Conservation (phyloP, 2,888 invertebrate genomes). For the Drosophila nigritarsus region DNA sequence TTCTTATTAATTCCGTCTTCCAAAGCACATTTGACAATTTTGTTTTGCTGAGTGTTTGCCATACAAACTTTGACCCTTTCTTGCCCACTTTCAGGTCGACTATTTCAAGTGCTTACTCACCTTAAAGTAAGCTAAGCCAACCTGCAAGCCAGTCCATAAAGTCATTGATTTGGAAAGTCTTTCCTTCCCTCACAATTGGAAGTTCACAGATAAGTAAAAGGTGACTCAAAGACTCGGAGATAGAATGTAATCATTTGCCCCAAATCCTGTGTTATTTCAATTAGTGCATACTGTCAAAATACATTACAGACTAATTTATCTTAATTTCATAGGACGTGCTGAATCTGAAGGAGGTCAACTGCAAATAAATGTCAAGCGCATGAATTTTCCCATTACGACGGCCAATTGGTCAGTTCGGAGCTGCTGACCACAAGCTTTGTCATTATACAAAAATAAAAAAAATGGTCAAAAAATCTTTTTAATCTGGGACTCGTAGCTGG, state of each 20-base stretch:
- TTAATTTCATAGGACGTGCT: not conserved
- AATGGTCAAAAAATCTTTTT: conserved; percentile 13
- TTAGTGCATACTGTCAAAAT: conserved; percentile 17
- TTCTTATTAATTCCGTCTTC: not conserved
- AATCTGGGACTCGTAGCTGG: not conserved
- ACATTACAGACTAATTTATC: conserved; percentile 8
- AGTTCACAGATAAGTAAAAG: not conserved
- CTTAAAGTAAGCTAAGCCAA: not conserved
- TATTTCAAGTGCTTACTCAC: not conserved
- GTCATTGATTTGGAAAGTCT: not conserved
- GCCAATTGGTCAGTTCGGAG: conserved; percentile 17
- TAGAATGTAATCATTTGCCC: not conserved
- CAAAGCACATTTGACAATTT: not conserved
- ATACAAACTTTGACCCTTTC: not conserved
- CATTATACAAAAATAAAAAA: conserved; percentile 29
- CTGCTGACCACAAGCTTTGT: conserved; percentile 31
- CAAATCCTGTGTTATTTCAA: conserved; percentile 14
- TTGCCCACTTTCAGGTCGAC: not conserved
- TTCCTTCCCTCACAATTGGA: not conserved
- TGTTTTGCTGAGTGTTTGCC: not conserved
- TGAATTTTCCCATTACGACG: conserved; percentile 30
- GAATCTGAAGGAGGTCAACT: conserved; percentile 14
- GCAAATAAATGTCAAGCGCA: conserved; percentile 28
- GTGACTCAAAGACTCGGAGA: not conserved
- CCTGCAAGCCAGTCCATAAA: not conserved